Evolutionary conservation across 1,140 invertebrate species (phyloP), one percentile per base, ranked within the genome.

Genomic region (Zaprionus capensis): DNA sequence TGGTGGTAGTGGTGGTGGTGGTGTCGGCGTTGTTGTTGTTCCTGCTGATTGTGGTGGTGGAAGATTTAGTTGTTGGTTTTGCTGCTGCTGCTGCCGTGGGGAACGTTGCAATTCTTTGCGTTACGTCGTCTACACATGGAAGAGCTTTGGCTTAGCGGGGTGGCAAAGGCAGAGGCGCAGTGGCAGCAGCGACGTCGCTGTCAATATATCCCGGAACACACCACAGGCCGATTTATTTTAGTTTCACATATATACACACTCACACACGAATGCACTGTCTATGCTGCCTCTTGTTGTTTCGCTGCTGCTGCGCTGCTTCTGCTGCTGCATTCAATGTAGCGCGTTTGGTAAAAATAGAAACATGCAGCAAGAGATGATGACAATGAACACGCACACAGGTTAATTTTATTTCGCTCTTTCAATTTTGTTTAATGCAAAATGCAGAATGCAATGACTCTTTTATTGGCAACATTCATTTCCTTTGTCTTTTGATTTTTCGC

Each of bases 401-500:
- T 51, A 38, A 75, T 38, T 63, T 31, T 31, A 51, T 15, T 46
- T 69, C 36, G n/a, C 34, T 41, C 17, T 17, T 31, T 46, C 24
- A 12, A 36, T 28, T 53, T 71, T 76, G 31, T 44, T 41, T 66
- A 61, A 71, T 44, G 68, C 61, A 66, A 65, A 65, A 6, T 51
- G 46, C 28, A 53, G 49, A 55, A 64, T 58, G 26, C 61, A 65
- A 53, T 71, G 34, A 65, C 28, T 62, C 26, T 71, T 76, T 64
- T 41, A 38, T 24, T 61, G 12, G n/a, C 36, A 28, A 51, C 57
- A 61, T 77, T 41, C 57, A 56, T 34, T 73, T 77, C 62, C 74
- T 77, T 77, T 77, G 75, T 77, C 71, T 77, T 73, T 68, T 73
- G 49, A 34, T 59, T 73, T 73, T 73, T 73, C 63, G 46, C 74